Conservation (phyloP, 2,888 invertebrate genomes). For the Stegophylla sp. region DNA sequence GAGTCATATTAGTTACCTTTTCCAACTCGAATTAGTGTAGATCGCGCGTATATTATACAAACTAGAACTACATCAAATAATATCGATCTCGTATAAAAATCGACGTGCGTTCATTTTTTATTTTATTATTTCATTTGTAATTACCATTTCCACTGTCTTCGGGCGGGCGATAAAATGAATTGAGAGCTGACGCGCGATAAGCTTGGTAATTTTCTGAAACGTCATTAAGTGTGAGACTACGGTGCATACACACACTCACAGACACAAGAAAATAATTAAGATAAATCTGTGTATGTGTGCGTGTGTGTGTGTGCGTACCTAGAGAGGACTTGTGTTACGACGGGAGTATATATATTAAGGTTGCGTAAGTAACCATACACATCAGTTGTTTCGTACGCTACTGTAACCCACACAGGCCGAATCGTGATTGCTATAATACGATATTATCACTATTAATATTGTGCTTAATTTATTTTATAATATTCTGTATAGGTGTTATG, state of each 20-base stretch:
- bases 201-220: background rate
- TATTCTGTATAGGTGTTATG: background rate
- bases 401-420: background rate
- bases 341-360: background rate
- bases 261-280: no score
- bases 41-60: no score
- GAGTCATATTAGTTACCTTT: no score
- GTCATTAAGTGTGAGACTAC: background rate
- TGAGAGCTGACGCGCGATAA: background rate
- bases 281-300: no score
- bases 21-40: no score
- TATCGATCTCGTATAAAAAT: no score
- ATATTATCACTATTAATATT: no score
- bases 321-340: background rate
- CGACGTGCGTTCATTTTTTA: no score
- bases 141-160: no score
- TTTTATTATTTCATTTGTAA: no score
- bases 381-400: constrained; percentile 14
- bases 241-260: background rate
- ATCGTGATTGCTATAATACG: constrained; percentile 9
- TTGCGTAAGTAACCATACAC: background rate
- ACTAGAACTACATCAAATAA: no score
- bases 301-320: background rate
- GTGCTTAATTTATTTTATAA: no score
- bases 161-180: constrained; percentile 8